Base-by-base conservation (phyloP, 2,888 invertebrate genomes). In the Philereme transversata region DNA sequence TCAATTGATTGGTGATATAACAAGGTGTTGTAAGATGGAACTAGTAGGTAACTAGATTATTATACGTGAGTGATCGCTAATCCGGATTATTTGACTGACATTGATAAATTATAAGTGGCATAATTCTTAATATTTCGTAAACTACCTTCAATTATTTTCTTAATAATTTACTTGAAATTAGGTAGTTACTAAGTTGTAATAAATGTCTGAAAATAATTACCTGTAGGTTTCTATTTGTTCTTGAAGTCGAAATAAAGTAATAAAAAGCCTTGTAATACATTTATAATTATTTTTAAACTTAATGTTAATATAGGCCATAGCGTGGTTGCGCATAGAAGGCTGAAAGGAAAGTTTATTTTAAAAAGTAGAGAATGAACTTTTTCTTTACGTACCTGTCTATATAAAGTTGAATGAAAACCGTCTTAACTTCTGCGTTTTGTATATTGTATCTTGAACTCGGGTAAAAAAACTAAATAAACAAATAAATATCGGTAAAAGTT, bases 51-150 rank as follows among this genome's bases (percentile, higher is more conserved):
- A 22, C 22, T 22, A 22, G 22, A 22, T 22, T 2, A 3, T 11
- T 5, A 34, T 33, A 38, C 40, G 5, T 5, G 49, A 22, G 53
- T 53, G 36, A 57, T 52, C 38, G 35, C 38, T 57, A 50, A 56
- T 61, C 48, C 57, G 56, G 51, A 61, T 50, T 56, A 60, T 50
- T 33, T 51, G 34, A 56, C 11, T 51, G 60, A 51, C 56, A 60
- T 55, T 60, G 55, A 22, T 50, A 22, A 1, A 22, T 22, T 22
- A 22, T 22, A 45, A 10, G 35, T 54, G 59, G 5, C 43, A 43
- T n/a, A 43, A n/a, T 43, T 46, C 7, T 6, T 6, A 40, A 8
- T 40, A 40, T 40, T 40, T 8, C 40, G 40, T 40, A 40, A 40
- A 40, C 7, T 40, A 40, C 40, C 40, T 40, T 40, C 40, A 40